Base-by-base conservation (phyloP, 2,888 invertebrate genomes). In the Orchesellides sinensis region DNA sequence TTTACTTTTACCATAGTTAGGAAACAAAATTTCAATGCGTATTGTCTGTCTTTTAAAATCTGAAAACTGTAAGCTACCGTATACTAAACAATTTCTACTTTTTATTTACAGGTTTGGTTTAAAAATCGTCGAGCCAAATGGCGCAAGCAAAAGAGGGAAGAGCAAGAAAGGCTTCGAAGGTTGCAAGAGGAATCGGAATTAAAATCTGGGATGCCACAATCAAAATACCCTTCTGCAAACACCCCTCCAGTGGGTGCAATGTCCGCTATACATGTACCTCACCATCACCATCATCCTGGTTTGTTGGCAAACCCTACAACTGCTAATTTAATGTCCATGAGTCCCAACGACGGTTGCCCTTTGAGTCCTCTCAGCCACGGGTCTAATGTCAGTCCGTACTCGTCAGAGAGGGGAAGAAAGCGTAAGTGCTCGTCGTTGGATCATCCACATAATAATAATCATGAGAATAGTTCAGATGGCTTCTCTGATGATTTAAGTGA, bases 111-210 rank as follows among this genome's bases (percentile, higher is more conserved):
- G 98, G 98, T 98, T 12, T 98, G 98, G 98, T 98, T 98, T 91
- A 98, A 98, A 91, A 98, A 98, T 90, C 93, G 98, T 21, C 93
- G 98, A 47, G 98, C 98, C 88, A 98, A 98, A 92, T 98, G 97
- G 97, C 93, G 98, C 88, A 98, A 98, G 89, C 97, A 97, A 90
- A 97, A 97, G 90, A 93, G 97, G 1, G 98, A 91, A 85, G 90
- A 91, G 75, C 91, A 91, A 74, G 90, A 90, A 69, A 95, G 90
- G 94, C 95, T 90, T 94, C 96, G 90, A 82, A 95, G 96, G 90
- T 90, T 96, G 84, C 96, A 96, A 89, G 94, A 96, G 90, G 96
- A 96, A 90, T 70, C 85, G 1, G 87, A 85, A n/a, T 19, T 84
- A 19, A 81, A 84, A 35, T 68, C 78, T 21, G 14, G 66, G 0